Evolutionary conservation across 2,888 invertebrate species (phyloP), one percentile per base, ranked within the genome.

Genomic region (Amphimallon solstitiale): DNA sequence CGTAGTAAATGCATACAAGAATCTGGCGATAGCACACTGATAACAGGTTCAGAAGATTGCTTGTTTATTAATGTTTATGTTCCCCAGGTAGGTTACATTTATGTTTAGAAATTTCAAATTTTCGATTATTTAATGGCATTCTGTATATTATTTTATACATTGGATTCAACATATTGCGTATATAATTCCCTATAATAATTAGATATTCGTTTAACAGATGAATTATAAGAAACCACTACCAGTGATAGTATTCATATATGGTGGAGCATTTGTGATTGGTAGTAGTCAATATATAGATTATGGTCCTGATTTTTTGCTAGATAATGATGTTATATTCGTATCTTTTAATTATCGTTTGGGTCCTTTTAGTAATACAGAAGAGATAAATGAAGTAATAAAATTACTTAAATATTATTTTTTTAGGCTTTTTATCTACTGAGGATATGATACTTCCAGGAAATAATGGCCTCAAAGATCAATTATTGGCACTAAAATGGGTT

Each of bases 401-500:
- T n/a, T n/a, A n/a, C n/a, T n/a, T n/a, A n/a, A n/a, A n/a, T n/a
- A n/a, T 15, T 23, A n/a, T 35, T 19, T 14, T 35, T 19, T 19
- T n/a, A 64, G 64, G 64, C 0, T 64, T 60, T 12, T 38, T 67
- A 29, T 61, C 61, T 9, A 64, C 64, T 14, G 61, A 43, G 2
- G 67, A 67, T 23, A 15, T 17, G 9, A 46, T 52, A 6, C 38
- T 62, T 6, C 62, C 62, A 2, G 66, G 66, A 6, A 66, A 66
- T 29, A 66, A 37, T 14, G 66, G 66, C 0, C 46, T 66, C 21
- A 62, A 43, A 29, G 66, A 66, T 54, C 62, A 52, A 38, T 46
- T 63, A 17, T 35, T 54, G 4, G 66, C 62, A 1, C 49, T 66
- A 35, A 45, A 52, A 38, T 67, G 67, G 67, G 40, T 65, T n/a